Base-by-base conservation (phyloP, 2,113 vertebrate species). In the Dipodomys stephensi region DNA sequence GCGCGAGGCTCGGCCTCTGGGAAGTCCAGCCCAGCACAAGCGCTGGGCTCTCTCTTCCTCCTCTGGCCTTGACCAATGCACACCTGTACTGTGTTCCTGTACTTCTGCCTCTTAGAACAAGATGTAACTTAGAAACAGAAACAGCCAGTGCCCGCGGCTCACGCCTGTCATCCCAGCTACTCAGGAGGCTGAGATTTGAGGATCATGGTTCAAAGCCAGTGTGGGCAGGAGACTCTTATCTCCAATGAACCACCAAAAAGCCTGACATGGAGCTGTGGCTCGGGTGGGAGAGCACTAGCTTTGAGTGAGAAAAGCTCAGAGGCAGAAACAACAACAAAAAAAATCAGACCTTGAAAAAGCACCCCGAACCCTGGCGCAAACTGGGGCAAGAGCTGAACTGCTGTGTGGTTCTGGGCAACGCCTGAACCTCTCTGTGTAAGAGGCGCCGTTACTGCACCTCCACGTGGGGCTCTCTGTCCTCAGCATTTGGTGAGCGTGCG, bases 31-130 rank as follows among this genome's bases (percentile, higher is more conserved):
- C 73, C 7, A 11, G 30, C 22, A 76, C 6, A 73, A 32, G 35
- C 4, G 6, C 30, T 0, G 11, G 35, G 19, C 15, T 2, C 6
- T 0, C 23, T n/a, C 19, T 57, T 88, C 39, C 7, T 0, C 0
- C 1, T 65, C 25, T 9, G 27, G 7, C 7, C 44, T 39, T 19
- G n/a, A 27, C 23, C 73, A 35, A 67, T 28, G 39, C 2, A 28
- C 90, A 46, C 1, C 0, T 2, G 30, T 67, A 25, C 85, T 62
- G 39, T 39, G 39, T 39, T 39, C 39, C 39, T 39, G 39, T 6
- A 39, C 39, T 39, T 84, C 68, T 85, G 15, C 84, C 46, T 88
- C 39, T 84, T 65, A 35, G 84, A 87, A 73, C 11, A 87, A 27
- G 12, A 62, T 60, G 20, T 62, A n/a, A 77, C 72, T 93, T 18